Base-by-base conservation (phyloP, 2,888 invertebrate genomes). In the Gibbula magus region DNA sequence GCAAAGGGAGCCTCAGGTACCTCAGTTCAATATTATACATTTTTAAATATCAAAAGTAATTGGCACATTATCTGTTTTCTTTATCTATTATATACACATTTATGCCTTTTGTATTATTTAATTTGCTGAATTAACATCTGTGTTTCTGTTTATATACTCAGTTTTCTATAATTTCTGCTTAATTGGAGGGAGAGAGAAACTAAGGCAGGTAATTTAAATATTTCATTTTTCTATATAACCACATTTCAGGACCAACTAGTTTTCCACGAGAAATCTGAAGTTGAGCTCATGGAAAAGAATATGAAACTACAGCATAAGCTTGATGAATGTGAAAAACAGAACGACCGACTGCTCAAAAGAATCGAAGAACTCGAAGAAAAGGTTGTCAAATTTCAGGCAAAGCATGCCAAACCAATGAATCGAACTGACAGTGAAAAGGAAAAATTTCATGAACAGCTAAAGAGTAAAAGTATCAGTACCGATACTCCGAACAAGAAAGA, bases 251-350 rank as follows among this genome's bases (percentile, higher is more conserved):
- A 73, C 45, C 78, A 78, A 32, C 32, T 76, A 66, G 39, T 52
- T 53, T 29, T 39, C 52, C 70, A 29, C 20, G 80, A 80, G 66
- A 39, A 61, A 25, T 77, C 82, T 45, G 83, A 82, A 61, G 79
- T 77, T 18, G 82, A 86, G 75, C 75, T 84, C 16, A 79, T 79
- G 66, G 80, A 79, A 79, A 80, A 84, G 67, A 81, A 82, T 52
- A 79, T 77, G 7, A 54, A 79, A 10, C 82, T 85, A 16, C 79
- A 77, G 29, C 77, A 81, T 39, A 74, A 83, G 67, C 66, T 84
- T 35, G 79, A 83, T 52, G 83, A 83, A 18, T 82, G 80, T 54
- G 80, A 83, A 79, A 78, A 56, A 61, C 75, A 82, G 75, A 79
- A 81, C 52, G 74, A 81, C 10, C 67, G 56, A 16, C 81, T 83